Conservation (phyloP, 2,797 vertebrate species). For the Pseudocheirus occidentalis region DNA sequence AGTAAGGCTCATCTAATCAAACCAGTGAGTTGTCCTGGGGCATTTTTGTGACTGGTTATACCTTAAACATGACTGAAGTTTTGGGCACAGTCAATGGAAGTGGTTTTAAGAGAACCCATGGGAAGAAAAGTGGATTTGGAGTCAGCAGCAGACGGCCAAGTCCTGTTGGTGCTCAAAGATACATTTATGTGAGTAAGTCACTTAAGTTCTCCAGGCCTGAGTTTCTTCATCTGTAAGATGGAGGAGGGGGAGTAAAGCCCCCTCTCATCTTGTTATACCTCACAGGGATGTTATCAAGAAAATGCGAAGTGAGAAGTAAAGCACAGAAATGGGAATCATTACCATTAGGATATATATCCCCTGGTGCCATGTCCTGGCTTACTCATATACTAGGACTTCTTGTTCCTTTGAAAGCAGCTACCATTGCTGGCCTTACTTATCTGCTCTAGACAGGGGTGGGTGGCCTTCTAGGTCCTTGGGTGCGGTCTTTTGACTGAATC, state of each 20-base stretch:
- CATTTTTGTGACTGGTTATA: neutral
- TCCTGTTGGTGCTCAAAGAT: neutral
- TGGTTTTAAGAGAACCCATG: neutral
- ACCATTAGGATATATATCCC: neutral
- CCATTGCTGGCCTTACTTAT: neutral
- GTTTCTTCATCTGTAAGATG: neutral
- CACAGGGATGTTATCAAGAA: neutral
- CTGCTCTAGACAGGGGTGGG: neutral
- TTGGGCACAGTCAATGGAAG: neutral
- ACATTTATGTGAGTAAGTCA: neutral
- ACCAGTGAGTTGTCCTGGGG: neutral
- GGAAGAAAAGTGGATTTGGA: neutral
- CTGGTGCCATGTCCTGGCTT: neutral
- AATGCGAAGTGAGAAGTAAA: neutral
- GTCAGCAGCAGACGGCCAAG: neutral
- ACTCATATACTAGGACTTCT: neutral
- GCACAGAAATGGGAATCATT: neutral
- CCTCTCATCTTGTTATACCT: neutral
- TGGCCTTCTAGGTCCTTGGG: no score
- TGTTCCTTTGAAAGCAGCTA: neutral
- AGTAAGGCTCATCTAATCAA: neutral
- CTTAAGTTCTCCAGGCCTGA: neutral
- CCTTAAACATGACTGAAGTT: neutral
- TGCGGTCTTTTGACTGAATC: no score
- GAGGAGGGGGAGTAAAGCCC: neutral